Percentiles rank a stretch among this genome's conserved stretches.
phyloP scores from a whole-genome alignment of 1,140 invertebrate genomes.

The Formica selysi region DNA sequence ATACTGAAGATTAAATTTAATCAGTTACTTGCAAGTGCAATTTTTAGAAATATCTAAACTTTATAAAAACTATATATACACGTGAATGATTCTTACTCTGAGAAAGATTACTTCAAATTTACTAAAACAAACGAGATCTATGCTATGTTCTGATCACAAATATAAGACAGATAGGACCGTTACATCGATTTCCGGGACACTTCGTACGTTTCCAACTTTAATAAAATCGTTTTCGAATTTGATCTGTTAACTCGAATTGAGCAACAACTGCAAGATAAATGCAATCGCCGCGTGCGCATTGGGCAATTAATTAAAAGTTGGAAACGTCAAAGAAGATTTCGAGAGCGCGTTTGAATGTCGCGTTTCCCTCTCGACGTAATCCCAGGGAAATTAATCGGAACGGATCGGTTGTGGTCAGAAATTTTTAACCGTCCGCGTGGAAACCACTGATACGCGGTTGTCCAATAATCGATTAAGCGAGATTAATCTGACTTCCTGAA shows the following conservation, averaged over 20 bases:
- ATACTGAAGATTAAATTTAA: slow-evolving; percentile 15
- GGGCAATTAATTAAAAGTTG: slow-evolving; percentile 44
- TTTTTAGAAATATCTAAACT: neutral
- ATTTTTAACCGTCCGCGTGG: slow-evolving; percentile 51
- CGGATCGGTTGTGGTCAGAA: slow-evolving; percentile 16
- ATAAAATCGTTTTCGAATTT: neutral
- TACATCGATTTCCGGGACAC: neutral
- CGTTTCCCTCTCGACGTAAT: neutral
- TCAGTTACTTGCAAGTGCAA: neutral
- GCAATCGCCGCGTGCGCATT: no score
- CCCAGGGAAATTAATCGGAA: slow-evolving; percentile 41
- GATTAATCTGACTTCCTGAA: slow-evolving; percentile 25
- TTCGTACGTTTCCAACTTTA: no score
- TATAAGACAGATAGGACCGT: no score
- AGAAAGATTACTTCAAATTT: neutral
- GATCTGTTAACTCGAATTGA: neutral
- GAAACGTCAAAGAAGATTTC: slow-evolving; percentile 1
- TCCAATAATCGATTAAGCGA: slow-evolving; percentile 52
- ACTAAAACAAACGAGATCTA: no score
- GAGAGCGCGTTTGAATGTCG: slow-evolving; percentile 4
- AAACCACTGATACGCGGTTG: slow-evolving; percentile 38
- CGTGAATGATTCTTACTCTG: neutral
- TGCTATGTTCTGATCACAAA: no score
- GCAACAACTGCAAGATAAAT: neutral
- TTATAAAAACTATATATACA: neutral